Evolutionary conservation across 2,113 vertebrate species (phyloP).

Genomic region (Ascaphus truei): DNA sequence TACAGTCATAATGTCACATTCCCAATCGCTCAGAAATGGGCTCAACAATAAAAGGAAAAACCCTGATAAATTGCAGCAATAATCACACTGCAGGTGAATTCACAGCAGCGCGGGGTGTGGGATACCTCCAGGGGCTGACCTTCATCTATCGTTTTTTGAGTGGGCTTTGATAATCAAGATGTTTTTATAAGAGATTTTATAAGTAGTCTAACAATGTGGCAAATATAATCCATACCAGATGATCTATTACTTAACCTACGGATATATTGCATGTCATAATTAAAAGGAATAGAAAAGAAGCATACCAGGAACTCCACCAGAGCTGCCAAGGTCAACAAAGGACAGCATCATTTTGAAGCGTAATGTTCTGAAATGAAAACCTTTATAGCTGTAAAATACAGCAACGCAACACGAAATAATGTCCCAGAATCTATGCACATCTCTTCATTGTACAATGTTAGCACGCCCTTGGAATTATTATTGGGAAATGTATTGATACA

Average conservation of each 20-base stretch:
- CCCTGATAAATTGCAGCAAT: neutral
- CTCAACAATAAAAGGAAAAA: neutral
- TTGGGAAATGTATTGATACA: constrained; percentile 5
- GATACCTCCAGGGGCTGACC: neutral
- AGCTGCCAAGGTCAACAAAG: constrained; percentile 11
- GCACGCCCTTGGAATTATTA: neutral
- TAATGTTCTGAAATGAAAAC: constrained; percentile 11
- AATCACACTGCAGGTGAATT: too few species aligned
- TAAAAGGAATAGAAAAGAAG: neutral
- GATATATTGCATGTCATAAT: neutral
- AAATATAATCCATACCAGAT: neutral
- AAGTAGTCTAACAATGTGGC: neutral
- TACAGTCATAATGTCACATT: neutral
- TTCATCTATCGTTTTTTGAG: neutral
- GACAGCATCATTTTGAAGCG: neutral
- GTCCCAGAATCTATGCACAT: neutral
- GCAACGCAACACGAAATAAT: neutral
- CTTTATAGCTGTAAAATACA: neutral
- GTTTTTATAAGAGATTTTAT: neutral
- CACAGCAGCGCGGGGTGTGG: too few species aligned
- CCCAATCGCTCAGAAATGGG: neutral
- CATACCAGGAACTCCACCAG: neutral
- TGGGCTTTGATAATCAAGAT: neutral
- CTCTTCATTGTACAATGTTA: constrained; percentile 1
- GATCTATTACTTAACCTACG: neutral